These are phyloP conservation scores for Coregonus clupeaformis DNA, from an alignment of 2,113 vertebrate species.

Conservation along the genomic window DNA sequence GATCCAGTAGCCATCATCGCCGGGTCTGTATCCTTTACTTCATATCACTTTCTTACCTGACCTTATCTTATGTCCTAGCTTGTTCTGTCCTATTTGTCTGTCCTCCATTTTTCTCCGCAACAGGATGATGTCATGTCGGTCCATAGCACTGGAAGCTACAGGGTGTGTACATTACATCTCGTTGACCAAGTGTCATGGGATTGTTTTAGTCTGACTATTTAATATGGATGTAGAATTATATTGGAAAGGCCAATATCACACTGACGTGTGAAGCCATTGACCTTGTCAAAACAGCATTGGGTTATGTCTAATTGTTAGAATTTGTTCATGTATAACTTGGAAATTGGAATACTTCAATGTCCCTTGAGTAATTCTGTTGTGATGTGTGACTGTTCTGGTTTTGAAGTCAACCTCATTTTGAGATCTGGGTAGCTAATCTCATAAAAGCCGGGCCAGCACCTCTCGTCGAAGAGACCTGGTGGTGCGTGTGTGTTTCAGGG, in stretches of 20 bases:
- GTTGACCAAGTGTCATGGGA: neutral
- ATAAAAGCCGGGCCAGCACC: slow-evolving; percentile 70
- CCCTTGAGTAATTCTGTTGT: slow-evolving; percentile 1
- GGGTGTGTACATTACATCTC: slow-evolving; percentile 71
- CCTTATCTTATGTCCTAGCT: slow-evolving; percentile 20
- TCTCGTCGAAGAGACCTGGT: slow-evolving; percentile 77
- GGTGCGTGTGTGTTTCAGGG: slow-evolving; percentile 66
- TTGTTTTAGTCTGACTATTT: slow-evolving; percentile 1
- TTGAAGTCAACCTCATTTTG: slow-evolving; percentile 76
- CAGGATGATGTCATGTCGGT: slow-evolving; percentile 69
- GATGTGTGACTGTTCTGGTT: slow-evolving; percentile 54
- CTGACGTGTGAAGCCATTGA: slow-evolving; percentile 28
- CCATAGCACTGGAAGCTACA: slow-evolving; percentile 71
- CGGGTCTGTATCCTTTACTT: slow-evolving; percentile 84
- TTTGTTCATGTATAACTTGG: neutral
- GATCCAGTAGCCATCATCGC: slow-evolving; percentile 74
- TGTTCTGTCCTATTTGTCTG: slow-evolving; percentile 31
- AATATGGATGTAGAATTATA: neutral
- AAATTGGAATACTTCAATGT: slow-evolving; percentile 4
- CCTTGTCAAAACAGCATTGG: neutral
- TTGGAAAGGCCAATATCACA: slow-evolving; percentile 2
- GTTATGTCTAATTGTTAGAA: neutral
- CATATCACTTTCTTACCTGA: slow-evolving; percentile 22
- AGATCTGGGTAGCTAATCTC: slow-evolving; percentile 67
- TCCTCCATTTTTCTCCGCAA: slow-evolving; percentile 52